phyloP scores from a whole-genome alignment of 2,113 vertebrate species.

The Actenoides hombroni region DNA sequence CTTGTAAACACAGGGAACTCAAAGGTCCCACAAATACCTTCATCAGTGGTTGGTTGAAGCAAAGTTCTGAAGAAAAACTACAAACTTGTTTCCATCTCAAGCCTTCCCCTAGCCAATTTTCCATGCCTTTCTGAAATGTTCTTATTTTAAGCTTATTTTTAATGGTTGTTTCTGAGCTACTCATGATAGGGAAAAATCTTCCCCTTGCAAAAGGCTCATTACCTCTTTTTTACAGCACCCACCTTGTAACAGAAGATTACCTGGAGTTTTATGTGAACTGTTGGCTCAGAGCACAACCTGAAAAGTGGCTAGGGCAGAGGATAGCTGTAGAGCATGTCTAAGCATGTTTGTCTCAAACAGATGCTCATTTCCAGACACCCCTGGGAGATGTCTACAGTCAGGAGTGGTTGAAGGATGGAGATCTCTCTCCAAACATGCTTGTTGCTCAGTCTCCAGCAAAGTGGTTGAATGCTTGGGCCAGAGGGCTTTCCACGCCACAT shows the following conservation, averaged over 20 bases:
- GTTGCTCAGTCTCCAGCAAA: neutral
- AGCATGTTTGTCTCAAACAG: neutral
- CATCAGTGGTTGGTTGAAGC: neutral
- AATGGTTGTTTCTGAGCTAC: neutral
- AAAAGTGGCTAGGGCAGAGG: neutral
- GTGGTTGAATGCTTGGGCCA: neutral
- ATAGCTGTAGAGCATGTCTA: neutral
- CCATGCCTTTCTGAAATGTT: neutral
- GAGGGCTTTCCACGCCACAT: accelerated
- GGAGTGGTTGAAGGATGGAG: neutral
- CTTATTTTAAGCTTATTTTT: neutral
- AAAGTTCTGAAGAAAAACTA: neutral
- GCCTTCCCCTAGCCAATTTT: neutral
- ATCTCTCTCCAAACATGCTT: neutral
- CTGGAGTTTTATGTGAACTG: neutral
- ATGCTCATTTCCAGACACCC: neutral
- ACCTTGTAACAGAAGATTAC: neutral
- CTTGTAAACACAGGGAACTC: neutral
- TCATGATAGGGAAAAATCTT: neutral
- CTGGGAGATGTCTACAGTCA: neutral
- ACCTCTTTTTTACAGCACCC: neutral
- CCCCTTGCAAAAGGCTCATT: neutral
- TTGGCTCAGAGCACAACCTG: neutral
- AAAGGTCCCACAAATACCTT: neutral
- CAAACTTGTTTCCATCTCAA: neutral